Evolutionary conservation across 2,797 vertebrate genomes (phyloP).

Genomic region (Rhyacichthys aspro): DNA sequence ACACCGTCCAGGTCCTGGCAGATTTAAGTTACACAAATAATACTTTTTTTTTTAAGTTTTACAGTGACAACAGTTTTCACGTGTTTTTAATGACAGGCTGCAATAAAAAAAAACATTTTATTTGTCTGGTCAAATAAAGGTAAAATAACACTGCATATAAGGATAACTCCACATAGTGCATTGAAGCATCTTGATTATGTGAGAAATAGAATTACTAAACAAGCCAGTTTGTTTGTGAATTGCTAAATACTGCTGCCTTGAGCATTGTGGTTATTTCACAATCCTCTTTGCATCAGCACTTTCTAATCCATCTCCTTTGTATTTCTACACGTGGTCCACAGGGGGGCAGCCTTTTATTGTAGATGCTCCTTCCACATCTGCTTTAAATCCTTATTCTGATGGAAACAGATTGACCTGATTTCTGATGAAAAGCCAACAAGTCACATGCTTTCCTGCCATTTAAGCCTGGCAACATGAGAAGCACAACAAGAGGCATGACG

Average conservation of each 20-base stretch:
- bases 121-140: too few relatives aligned
- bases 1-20: slow-evolving; percentile 90
- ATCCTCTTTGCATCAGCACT: neutral
- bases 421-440: slow-evolving; percentile 43
- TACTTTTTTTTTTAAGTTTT: too few relatives aligned
- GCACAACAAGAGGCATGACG: neutral
- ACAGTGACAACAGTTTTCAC: too few relatives aligned
- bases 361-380: slow-evolving; percentile 11
- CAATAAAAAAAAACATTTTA: too few relatives aligned
- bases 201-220: too few relatives aligned
- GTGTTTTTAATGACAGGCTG: too few relatives aligned
- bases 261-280: too few relatives aligned
- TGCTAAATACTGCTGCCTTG: too few relatives aligned
- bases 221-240: too few relatives aligned
- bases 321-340: slow-evolving; percentile 38
- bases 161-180: too few relatives aligned
- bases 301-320: neutral
- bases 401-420: slow-evolving; percentile 75
- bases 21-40: neutral
- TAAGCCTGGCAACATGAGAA: neutral
- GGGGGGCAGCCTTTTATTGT: slow-evolving; percentile 28
- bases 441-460: slow-evolving; percentile 32
- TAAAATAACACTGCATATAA: too few relatives aligned
- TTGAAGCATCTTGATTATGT: too few relatives aligned
- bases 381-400: slow-evolving; percentile 60